Evolutionary conservation across 2,797 vertebrate species (phyloP).

Genomic region (Scolopax rusticola): DNA sequence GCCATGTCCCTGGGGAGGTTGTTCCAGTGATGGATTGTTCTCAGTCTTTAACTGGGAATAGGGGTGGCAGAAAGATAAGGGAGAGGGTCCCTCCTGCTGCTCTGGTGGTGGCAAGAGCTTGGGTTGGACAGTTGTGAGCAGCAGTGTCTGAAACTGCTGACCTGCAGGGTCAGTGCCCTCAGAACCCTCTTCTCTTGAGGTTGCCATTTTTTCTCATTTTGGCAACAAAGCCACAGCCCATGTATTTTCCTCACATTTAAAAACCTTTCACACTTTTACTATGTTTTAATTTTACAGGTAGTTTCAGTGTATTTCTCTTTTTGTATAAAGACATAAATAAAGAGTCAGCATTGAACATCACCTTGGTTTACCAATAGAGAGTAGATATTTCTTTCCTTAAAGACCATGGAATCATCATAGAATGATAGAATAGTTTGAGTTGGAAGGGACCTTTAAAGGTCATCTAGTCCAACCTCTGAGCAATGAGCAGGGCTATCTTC

Average conservation of each 20-base stretch:
- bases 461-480: background rate
- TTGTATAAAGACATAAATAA: background rate
- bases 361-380: background rate
- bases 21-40: background rate
- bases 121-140: background rate
- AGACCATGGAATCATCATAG: background rate
- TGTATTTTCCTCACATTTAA: background rate
- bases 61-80: background rate
- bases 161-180: background rate
- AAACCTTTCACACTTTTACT: background rate
- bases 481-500: background rate
- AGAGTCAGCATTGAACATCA: background rate
- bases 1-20: background rate
- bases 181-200: background rate
- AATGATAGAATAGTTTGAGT: background rate
- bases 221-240: background rate
- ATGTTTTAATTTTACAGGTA: background rate
- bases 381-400: background rate
- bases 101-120: background rate
- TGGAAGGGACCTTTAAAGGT: background rate
- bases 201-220: background rate
- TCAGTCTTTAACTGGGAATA: background rate
- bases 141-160: background rate
- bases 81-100: background rate
- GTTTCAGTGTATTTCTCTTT: background rate